Base-by-base conservation (phyloP, 1,140 invertebrate genomes). In the Cepaea nemoralis region DNA sequence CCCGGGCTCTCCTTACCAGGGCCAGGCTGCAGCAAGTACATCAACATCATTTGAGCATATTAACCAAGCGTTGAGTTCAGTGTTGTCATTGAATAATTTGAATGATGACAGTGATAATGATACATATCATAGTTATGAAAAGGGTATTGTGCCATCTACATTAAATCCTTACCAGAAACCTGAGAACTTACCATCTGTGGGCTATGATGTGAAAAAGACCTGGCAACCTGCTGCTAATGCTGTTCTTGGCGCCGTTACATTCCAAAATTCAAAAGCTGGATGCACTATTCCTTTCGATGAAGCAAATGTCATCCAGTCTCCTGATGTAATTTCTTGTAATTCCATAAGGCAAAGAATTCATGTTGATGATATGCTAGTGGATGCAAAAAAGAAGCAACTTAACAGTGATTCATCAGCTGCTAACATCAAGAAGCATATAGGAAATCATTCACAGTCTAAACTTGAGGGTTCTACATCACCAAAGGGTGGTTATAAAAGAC, bases 271-370 rank as follows among this genome's bases (percentile, higher is more conserved):
- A 12, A 79, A 79, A 79, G 14, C 31, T 14, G 66, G 77, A 40
- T 79, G 45, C 37, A 66, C 63, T 24, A 79, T 79, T 50, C 59
- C 63, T 19, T 35, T 69, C 10, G 66, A 31, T 10, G 77, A 79
- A 3, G 35, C 6, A 3, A 42, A 39, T 14, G 42, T 79, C 33
- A 19, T 27, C 27, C 66, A 79, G 45, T 79, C 70, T 33, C 76
- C 76, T 37, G 48, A 40, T 39, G 14, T 37, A 27, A 6, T 5
- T 39, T 2, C 37, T 39, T 2, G 69, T 39, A 27, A 24, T 8
- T 37, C 31, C 3, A 6, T 24, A 31, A 71, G 69, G 35, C 22
- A 31, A 71, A 42, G 69, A 40, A 3, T 2, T 3, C 37, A n/a
- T 63, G n/a, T 3, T 22, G 40, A 71, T 55, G 42, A 45, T 10